Evolutionary conservation across 2,797 vertebrate species (phyloP), one percentile per base, ranked within the genome.

Genomic region (Coluber constrictor): DNA sequence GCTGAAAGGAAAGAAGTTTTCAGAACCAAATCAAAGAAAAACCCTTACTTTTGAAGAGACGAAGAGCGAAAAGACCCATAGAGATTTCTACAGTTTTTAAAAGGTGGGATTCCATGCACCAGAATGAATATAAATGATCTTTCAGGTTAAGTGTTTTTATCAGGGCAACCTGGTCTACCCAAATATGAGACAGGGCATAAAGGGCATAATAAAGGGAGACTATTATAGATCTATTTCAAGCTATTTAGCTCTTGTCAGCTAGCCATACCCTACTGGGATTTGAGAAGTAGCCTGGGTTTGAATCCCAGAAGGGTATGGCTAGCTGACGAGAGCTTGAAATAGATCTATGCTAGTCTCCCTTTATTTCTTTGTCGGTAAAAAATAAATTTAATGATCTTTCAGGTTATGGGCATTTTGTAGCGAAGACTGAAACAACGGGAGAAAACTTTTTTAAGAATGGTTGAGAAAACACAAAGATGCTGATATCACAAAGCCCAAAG

Each of bases 1-100:
- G 93, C 95, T 94, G 93, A 91, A 94, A 93, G 61, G 90, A 43
- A 87, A 92, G 94, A 0, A 95, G 91, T 90, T 89, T 91, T 89
- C 56, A 92, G 90, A 94, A 93, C 54, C 11, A 92, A 93, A 66
- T 63, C 29, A 96, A 93, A 93, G 94, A 61, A 32, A 94, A 92
- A 93, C 90, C 93, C 88, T 74, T 91, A 86, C 5, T 0, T 25
- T 43, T 70, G 89, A 88, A 92, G 92, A 96, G 90, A 66, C 90
- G 55, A 43, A 70, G 23, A 51, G 37, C 90, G 94, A 87, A 94
- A 95, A 95, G 90, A 16, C 32, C 4, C 0, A 0, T 8, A 51
- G 60, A 92, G 90, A 92, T 57, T 61, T 55, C 29, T 86, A 54
- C 54, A 54, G 15, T 25, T 61, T n/a, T 27, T 74, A 61, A 86